phyloP scores from a whole-genome alignment of 2,888 invertebrate genomes.

The Ormia ochracea region DNA sequence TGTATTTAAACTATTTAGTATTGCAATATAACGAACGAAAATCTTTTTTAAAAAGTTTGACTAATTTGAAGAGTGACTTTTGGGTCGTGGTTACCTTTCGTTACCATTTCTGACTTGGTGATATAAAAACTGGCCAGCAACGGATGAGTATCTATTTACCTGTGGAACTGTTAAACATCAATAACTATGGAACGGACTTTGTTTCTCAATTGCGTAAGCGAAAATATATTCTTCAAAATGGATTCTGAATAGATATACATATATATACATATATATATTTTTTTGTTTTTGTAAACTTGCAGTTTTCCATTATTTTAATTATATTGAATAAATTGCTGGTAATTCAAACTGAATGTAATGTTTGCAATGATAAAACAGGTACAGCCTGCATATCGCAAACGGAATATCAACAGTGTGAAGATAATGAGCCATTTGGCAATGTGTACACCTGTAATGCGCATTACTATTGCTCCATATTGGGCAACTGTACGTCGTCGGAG shows the following conservation, averaged over 20 bases:
- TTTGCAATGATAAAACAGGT: conserved; percentile 40
- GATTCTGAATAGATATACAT: background rate
- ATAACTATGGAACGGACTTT: background rate
- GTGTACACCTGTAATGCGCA: conserved; percentile 60
- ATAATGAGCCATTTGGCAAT: conserved; percentile 45
- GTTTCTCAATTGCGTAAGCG: conserved; percentile 16
- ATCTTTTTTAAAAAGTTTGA: too few species aligned
- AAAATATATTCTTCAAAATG: background rate
- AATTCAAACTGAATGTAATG: conserved; percentile 62
- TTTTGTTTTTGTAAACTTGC: background rate
- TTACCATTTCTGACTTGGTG: background rate
- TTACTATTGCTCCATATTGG: conserved; percentile 59
- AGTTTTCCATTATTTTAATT: background rate
- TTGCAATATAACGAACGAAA: too few species aligned
- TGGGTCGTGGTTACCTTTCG: background rate
- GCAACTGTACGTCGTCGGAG: background rate
- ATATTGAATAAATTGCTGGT: background rate
- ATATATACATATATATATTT: too few species aligned
- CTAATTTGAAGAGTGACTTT: background rate
- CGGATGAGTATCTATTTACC: background rate
- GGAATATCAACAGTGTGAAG: conserved; percentile 50
- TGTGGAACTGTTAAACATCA: background rate
- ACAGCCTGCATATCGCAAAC: conserved; percentile 60
- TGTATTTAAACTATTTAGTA: too few species aligned
- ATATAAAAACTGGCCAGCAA: background rate